Conservation (phyloP, 1,140 invertebrate species). For the Panulirus ornatus region DNA sequence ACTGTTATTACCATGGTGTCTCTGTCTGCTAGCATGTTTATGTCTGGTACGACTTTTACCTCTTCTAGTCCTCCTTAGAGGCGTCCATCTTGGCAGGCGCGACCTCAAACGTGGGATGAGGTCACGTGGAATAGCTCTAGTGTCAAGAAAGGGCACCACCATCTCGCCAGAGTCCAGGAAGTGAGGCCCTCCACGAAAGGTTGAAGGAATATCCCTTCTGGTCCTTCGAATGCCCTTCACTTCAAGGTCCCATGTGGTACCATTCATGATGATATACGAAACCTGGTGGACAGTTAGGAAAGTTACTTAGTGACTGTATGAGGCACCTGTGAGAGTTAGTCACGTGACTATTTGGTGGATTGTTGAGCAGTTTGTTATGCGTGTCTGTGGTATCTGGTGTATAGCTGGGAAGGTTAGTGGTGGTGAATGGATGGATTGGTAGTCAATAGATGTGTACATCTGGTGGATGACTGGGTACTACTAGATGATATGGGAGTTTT, state of each 20-base stretch:
- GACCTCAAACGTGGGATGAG: neutral
- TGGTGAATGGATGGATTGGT: no score
- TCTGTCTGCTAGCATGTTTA: neutral
- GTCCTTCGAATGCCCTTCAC: constrained; percentile 62
- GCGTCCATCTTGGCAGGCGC: neutral
- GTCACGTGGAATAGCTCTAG: constrained; percentile 30
- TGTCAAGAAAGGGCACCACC: constrained; percentile 65
- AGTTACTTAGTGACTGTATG: neutral
- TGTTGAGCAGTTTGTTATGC: no score
- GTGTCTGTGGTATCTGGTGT: no score
- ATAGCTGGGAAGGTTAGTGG: no score
- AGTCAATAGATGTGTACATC: no score
- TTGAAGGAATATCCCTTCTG: constrained; percentile 23
- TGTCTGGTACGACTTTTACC: no score
- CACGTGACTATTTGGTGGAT: no score
- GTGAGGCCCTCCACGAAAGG: neutral
- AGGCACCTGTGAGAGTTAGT: no score
- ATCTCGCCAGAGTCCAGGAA: constrained; percentile 24
- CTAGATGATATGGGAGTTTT: no score
- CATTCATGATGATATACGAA: constrained; percentile 68
- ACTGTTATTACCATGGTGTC: neutral
- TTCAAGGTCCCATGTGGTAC: constrained; percentile 61
- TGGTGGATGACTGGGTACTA: neutral
- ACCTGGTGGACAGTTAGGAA: constrained; percentile 50
- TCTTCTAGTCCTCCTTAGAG: constrained; percentile 15